A percentile compares a stretch with the other conserved stretches of the same genome.
Evolutionary conservation across 2,797 vertebrate species (phyloP).

Genomic region (Semotilus atromaculatus): DNA sequence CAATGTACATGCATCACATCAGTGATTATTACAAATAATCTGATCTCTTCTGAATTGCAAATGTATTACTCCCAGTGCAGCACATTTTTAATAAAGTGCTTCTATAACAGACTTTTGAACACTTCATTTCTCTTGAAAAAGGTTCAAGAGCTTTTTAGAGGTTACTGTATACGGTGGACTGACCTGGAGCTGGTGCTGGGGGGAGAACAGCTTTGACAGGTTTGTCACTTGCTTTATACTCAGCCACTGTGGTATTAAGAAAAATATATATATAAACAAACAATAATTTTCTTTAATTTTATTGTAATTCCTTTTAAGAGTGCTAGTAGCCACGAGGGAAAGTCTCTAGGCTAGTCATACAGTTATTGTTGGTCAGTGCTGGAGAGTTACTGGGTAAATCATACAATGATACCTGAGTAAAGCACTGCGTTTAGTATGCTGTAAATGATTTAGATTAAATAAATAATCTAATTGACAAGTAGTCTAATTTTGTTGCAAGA

Average conservation of each 20-base stretch:
- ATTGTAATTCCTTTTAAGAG: neutral
- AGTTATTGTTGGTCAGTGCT: too few species aligned
- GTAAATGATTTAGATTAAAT: neutral
- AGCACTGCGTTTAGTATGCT: neutral
- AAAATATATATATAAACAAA: too few species aligned
- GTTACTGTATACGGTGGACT: constrained; percentile 40
- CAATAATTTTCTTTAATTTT: neutral
- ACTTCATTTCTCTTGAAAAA: neutral
- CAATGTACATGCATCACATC: neutral
- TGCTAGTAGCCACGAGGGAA: neutral
- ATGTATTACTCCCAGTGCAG: neutral
- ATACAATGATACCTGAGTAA: neutral
- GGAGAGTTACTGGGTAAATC: neutral
- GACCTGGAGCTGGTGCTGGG: constrained; percentile 66
- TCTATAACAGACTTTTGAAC: neutral
- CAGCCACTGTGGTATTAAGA: constrained; percentile 62
- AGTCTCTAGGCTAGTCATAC: neutral
- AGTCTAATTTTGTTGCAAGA: neutral
- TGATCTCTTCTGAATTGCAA: neutral
- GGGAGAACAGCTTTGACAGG: constrained; percentile 62
- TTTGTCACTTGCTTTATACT: constrained; percentile 60
- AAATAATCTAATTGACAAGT: neutral
- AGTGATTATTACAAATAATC: neutral
- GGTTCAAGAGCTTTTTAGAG: neutral
- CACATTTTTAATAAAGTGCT: neutral